Conservation (phyloP, 2,113 vertebrate species). For the Heterotis niloticus region DNA sequence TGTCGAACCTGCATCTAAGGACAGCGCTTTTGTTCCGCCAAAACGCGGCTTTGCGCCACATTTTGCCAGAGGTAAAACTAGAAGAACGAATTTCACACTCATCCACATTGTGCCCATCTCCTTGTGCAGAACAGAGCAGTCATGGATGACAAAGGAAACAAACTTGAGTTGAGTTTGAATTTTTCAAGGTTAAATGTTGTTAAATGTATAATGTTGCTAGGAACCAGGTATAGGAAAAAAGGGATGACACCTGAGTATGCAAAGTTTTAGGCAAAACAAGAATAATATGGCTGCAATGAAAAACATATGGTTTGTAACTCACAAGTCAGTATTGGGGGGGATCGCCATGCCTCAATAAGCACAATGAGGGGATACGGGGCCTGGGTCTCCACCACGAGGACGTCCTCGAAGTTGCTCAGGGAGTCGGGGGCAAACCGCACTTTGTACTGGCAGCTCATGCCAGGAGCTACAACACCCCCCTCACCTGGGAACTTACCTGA, state of each 20-base stretch:
- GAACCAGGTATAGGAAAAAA: too few species aligned
- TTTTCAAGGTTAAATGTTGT: too few species aligned
- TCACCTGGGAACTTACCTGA: slow-evolving; percentile 86
- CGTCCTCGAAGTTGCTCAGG: slow-evolving; percentile 78
- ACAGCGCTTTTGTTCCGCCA: background rate
- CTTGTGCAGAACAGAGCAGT: too few species aligned
- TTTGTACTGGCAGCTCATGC: slow-evolving; percentile 82
- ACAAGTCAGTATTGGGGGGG: slow-evolving; percentile 82
- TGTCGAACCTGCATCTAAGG: background rate
- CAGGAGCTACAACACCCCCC: slow-evolving; percentile 82
- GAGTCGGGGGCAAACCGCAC: slow-evolving; percentile 83
- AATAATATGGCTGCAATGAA: background rate
- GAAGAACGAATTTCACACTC: background rate
- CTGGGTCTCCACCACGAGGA: slow-evolving; percentile 77
- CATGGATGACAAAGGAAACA: too few species aligned
- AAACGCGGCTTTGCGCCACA: background rate
- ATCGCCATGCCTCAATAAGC: slow-evolving; percentile 70
- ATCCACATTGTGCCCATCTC: too few species aligned
- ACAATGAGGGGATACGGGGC: slow-evolving; percentile 69
- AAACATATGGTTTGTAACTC: slow-evolving; percentile 43
- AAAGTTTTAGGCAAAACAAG: background rate
- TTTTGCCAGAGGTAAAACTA: too few species aligned
- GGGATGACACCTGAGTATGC: too few species aligned
- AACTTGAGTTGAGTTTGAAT: too few species aligned
- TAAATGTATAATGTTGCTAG: too few species aligned